Evolutionary conservation across 2,113 vertebrate genomes (phyloP), one percentile per base, ranked within the genome.

Genomic region (Murina feae): DNA sequence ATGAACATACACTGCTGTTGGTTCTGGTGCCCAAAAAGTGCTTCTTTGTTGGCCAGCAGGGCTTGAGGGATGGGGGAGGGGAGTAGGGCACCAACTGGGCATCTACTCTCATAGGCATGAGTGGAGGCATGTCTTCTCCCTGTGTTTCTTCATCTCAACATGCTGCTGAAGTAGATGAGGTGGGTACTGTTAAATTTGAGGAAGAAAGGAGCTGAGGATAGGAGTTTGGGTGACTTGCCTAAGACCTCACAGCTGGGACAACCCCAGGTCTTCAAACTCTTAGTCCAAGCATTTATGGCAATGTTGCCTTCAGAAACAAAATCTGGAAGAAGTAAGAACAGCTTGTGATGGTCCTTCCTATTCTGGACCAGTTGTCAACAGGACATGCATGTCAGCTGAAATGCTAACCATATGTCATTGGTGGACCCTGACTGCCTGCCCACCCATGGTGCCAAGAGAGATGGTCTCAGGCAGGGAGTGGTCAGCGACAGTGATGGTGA

Each of bases 251-350:
- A 76, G 58, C 10, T 21, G 25, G 39, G n/a, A 9, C 4, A 17
- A 76, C 10, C 20, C 1, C 18, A 71, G 39, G 23, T 68, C 37
- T 83, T 39, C 13, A 44, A 4, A 35, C 28, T 81, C 32, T 23
- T 8, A 8, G 21, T 71, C 20, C 37, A 35, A 21, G 9, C 42
- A 9, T n/a, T 60, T 51, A 37, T 3, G 74, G 28, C 5, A 16
- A 30, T 11, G 2, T 23, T 60, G 35, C 55, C 86, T 92, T 84
- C 78, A 79, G 30, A 76, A 83, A 28, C 39, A 32, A 47, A 55
- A 21, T 84, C n/a, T 90, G 96, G 58, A 65, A 83, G 83, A 53
- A 71, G 44, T 35, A 58, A 51, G 39, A 44, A 68, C 86, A 69
- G 39, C 63, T 42, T 20, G 18, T 25, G 83, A 25, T 25, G 39